Percentiles rank a stretch among this genome's conserved stretches.
phyloP scores from a whole-genome alignment of 2,113 vertebrate genomes.

The Phyllostomus hastatus region DNA sequence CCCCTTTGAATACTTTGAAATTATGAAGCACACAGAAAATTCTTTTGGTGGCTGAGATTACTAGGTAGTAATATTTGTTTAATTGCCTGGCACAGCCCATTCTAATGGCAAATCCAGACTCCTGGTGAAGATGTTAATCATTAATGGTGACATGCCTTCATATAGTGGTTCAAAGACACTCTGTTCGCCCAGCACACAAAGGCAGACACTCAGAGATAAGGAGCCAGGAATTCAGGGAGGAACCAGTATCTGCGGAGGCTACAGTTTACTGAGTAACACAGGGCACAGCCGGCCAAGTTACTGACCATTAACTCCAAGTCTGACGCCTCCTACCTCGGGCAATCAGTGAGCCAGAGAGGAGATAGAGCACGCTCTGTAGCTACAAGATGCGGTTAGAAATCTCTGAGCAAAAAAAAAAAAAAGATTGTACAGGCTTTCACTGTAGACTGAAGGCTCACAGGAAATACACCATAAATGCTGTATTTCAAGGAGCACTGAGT shows the following conservation, averaged over 20 bases:
- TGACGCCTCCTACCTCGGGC: neutral
- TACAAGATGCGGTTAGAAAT: neutral
- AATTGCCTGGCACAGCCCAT: neutral
- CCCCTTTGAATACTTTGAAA: neutral
- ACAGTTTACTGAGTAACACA: neutral
- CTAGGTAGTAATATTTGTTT: neutral
- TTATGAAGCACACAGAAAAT: neutral
- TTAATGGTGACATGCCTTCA: neutral
- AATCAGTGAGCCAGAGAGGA: conserved; percentile 26
- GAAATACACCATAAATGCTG: neutral
- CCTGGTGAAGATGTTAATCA: conserved; percentile 44
- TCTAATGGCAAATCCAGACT: conserved; percentile 31
- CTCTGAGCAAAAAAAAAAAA: neutral
- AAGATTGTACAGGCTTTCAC: neutral
- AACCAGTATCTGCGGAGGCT: neutral
- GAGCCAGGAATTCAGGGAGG: conserved; percentile 43
- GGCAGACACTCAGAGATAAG: conserved; percentile 50
- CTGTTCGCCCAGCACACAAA: neutral
- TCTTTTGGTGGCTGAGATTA: neutral
- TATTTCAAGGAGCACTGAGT: neutral
- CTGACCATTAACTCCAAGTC: neutral
- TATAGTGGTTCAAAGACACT: neutral
- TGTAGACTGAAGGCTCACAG: neutral
- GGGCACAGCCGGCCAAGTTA: neutral
- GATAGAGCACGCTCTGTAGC: neutral